Percentiles rank a stretch among this genome's conserved stretches.
Evolutionary conservation across 2,797 vertebrate species (phyloP).

Genomic region (Enteromius argenteus): DNA sequence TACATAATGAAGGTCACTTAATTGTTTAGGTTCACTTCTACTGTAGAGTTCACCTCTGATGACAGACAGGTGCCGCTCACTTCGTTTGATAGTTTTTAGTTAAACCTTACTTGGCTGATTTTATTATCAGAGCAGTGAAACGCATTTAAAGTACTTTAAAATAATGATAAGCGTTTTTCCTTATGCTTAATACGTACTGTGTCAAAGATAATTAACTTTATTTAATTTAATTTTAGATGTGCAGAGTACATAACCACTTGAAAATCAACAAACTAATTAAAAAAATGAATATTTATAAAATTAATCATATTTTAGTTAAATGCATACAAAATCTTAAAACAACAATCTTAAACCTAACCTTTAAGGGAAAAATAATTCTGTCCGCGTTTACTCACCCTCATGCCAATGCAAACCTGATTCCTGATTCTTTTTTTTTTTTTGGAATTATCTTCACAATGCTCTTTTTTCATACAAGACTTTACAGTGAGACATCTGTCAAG

Average conservation of each 20-base stretch:
- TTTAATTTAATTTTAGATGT: not conserved
- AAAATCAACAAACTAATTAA: slow-evolving; percentile 10
- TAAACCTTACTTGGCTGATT: slow-evolving; percentile 6
- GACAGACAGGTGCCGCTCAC: not conserved
- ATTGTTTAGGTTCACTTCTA: slow-evolving; percentile 30
- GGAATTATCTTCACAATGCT: not conserved
- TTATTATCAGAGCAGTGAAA: slow-evolving; percentile 13
- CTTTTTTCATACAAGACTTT: not conserved
- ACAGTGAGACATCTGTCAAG: not conserved
- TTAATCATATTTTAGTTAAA: not conserved
- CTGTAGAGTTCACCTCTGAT: slow-evolving; percentile 11
- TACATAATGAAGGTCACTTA: slow-evolving; percentile 43
- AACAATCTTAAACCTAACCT: not conserved
- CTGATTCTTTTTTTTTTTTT: not conserved
- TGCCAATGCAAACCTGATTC: not conserved
- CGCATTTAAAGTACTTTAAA: not conserved
- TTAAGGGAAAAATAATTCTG: not conserved
- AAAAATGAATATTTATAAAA: not conserved
- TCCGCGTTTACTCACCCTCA: not conserved
- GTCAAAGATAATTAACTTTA: slow-evolving; percentile 16
- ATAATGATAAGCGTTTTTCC: not conserved
- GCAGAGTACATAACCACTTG: not conserved
- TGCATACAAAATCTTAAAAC: not conserved
- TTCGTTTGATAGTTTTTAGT: not conserved
- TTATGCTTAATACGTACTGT: not conserved